phyloP scores from a whole-genome alignment of 2,113 vertebrate genomes.

The Entomyzon cyanotis region DNA sequence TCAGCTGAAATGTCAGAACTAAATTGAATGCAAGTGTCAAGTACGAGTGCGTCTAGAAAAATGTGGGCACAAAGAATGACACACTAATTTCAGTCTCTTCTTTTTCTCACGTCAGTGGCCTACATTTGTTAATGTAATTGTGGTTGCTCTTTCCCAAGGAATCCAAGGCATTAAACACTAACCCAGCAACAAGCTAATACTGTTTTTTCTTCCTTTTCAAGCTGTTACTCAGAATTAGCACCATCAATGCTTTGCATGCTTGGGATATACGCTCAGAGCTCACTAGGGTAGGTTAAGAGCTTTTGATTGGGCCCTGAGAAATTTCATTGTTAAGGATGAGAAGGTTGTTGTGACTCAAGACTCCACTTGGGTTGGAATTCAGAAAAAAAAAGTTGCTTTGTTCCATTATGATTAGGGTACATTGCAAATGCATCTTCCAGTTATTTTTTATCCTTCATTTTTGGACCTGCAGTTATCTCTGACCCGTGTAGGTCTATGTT shows the following conservation, averaged over 20 bases:
- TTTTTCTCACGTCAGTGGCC: conserved; percentile 7
- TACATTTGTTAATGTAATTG: conserved; percentile 24
- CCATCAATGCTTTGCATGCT: background rate
- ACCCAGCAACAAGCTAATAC: background rate
- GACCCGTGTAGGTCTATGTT: background rate
- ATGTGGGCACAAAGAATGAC: conserved; percentile 46
- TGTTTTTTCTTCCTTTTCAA: background rate
- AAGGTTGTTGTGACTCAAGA: background rate
- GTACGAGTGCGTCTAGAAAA: conserved; percentile 4
- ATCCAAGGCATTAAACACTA: background rate
- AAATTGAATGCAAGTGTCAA: conserved; percentile 45
- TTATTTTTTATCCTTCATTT: background rate
- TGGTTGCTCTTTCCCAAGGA: background rate
- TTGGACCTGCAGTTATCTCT: background rate
- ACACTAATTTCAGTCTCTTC: conserved; percentile 26
- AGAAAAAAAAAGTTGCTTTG: background rate
- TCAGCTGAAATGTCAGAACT: conserved; percentile 41
- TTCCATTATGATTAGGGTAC: background rate
- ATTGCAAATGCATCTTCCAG: background rate
- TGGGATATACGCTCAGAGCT: background rate
- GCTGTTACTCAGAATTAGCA: background rate
- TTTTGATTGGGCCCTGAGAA: background rate
- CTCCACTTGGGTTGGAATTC: background rate
- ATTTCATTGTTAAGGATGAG: background rate
- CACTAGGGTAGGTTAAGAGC: background rate